Conservation (phyloP, 2,113 vertebrate species). For the Nymphicus hollandicus region DNA sequence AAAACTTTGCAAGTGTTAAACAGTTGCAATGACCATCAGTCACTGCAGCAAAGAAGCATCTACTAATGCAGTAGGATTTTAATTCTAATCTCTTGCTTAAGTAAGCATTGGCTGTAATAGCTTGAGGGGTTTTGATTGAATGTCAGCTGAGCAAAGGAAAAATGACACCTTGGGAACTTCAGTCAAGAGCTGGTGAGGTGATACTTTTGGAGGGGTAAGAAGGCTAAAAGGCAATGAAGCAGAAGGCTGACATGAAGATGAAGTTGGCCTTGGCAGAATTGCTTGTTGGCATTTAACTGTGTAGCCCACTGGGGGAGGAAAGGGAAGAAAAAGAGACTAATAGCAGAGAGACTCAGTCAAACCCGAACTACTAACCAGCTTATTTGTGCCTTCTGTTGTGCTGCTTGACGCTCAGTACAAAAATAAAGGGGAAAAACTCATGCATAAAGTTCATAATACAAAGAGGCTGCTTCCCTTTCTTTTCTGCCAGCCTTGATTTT, state of each 20-base stretch:
- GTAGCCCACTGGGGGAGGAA: not conserved
- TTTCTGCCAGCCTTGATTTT: not conserved
- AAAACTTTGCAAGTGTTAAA: not conserved
- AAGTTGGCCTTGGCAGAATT: not conserved
- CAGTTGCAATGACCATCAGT: not conserved
- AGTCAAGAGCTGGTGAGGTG: not conserved
- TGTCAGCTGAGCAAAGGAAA: slow-evolving; percentile 16
- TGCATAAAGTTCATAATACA: not conserved
- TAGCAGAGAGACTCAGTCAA: not conserved
- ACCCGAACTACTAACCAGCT: not conserved
- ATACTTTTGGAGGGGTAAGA: not conserved
- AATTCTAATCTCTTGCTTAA: not conserved
- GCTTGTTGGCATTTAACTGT: not conserved
- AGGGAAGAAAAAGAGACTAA: not conserved
- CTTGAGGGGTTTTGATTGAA: not conserved
- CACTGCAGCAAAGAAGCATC: not conserved
- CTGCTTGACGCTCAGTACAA: not conserved
- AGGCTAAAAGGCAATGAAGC: not conserved
- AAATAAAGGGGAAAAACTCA: not conserved
- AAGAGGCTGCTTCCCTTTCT: not conserved
- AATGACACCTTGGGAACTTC: not conserved
- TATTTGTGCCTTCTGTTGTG: not conserved
- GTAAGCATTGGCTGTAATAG: not conserved
- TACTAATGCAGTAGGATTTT: not conserved
- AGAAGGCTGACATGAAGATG: not conserved